phyloP scores from a whole-genome alignment of 2,113 vertebrate genomes.

The Calcarius ornatus region DNA sequence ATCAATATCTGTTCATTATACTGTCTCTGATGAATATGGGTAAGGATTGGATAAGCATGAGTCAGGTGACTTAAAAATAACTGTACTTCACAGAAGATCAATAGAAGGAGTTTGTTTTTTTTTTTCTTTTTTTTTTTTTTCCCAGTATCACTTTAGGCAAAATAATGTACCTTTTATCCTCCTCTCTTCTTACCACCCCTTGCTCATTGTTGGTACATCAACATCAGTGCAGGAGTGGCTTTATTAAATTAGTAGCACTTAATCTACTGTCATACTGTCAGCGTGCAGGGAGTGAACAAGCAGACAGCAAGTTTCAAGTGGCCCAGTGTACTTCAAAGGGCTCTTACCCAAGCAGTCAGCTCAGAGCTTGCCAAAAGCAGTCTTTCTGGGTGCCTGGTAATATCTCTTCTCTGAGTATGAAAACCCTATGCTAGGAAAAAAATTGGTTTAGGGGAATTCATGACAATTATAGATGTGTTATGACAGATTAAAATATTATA shows the following conservation, averaged over 20 bases:
- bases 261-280: constrained; percentile 65
- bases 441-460: constrained; percentile 43
- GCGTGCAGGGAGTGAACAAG: not conserved
- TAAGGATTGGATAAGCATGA: constrained; percentile 77
- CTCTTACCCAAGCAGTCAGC: not conserved
- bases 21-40: constrained; percentile 73
- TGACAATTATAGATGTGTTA: constrained; percentile 68
- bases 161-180: constrained; percentile 12
- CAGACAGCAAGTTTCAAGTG: constrained; percentile 35
- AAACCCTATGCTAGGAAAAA: constrained; percentile 19
- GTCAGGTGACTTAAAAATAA: constrained; percentile 83
- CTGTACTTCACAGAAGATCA: constrained; percentile 75
- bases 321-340: not conserved
- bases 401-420: not conserved
- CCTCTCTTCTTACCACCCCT: not conserved
- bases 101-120: not conserved
- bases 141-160: constrained; percentile 47
- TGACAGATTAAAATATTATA: constrained; percentile 72
- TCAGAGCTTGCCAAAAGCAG: constrained; percentile 17
- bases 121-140: too few relatives aligned
- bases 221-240: constrained; percentile 28
- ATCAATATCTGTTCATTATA: constrained; percentile 88
- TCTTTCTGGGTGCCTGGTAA: constrained; percentile 22
- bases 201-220: constrained; percentile 16
- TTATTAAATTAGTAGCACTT: constrained; percentile 75